A percentile compares a stretch with the other conserved stretches of the same genome.
These are phyloP conservation scores for Bilobella aurantiaca DNA, from an alignment of 1,140 invertebrate species.

Conservation along the genomic window DNA sequence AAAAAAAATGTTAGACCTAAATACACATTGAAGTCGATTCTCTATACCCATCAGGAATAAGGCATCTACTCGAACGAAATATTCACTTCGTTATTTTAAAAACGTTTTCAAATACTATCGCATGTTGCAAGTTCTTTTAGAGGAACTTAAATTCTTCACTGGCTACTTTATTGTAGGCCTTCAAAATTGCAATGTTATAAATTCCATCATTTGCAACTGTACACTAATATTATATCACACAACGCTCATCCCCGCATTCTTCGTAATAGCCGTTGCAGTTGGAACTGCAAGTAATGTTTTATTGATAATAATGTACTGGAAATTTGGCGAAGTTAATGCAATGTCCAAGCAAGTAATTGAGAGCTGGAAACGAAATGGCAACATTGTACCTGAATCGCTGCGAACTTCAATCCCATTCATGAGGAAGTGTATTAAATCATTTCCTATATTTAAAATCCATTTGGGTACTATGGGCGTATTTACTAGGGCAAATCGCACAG, in stretches of 20 bases:
- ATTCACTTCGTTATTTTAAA: neutral
- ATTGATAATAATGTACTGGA: neutral
- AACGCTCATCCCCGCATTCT: neutral
- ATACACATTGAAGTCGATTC: no score
- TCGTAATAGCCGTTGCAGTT: neutral
- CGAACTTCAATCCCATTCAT: no score
- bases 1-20: neutral
- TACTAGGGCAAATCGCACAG: neutral
- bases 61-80: neutral
- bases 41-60: neutral
- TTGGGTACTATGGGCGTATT: neutral
- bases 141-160: neutral
- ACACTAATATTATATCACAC: neutral
- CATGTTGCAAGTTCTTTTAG: neutral
- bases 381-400: neutral
- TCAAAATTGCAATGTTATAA: neutral
- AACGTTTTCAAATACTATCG: neutral
- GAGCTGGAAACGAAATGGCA: neutral
- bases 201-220: neutral
- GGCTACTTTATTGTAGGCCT: neutral
- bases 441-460: neutral
- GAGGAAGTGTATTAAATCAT: neutral
- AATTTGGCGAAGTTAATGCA: neutral
- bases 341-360: neutral
- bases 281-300: neutral